phyloP scores from a whole-genome alignment of 2,888 invertebrate genomes.

The Drosophila lutescens region DNA sequence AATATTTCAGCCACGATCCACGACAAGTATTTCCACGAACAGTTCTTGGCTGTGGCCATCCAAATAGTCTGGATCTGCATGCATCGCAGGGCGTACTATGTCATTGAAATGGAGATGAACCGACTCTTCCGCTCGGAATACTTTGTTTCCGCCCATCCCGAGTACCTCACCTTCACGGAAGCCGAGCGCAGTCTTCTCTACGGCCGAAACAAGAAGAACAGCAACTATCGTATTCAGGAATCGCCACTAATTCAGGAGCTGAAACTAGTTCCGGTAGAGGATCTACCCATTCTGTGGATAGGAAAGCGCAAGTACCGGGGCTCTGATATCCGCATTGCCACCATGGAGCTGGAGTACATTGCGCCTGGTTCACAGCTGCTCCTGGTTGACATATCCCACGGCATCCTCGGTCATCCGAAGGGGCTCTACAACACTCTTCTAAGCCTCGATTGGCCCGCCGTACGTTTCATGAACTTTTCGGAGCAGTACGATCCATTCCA shows the following conservation, averaged over 20 bases:
- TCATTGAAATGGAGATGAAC: constrained; percentile 82
- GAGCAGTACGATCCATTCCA: constrained; percentile 80
- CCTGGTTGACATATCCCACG: constrained; percentile 80
- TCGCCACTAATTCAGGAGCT: constrained; percentile 82
- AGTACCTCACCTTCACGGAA: constrained; percentile 61
- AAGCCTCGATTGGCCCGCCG: constrained; percentile 71
- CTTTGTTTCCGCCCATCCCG: constrained; percentile 67
- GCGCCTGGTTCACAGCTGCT: constrained; percentile 79
- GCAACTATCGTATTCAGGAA: constrained; percentile 80
- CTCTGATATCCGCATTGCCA: constrained; percentile 75
- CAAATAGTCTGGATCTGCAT: constrained; percentile 82
- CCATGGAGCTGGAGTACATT: constrained; percentile 82
- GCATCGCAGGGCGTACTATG: constrained; percentile 78
- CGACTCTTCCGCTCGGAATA: constrained; percentile 83
- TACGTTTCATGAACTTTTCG: constrained; percentile 69
- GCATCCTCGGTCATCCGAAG: constrained; percentile 82
- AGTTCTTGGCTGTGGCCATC: constrained; percentile 77
- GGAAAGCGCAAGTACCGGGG: constrained; percentile 82
- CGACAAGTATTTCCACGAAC: constrained; percentile 79
- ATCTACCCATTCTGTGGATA: constrained; percentile 82
- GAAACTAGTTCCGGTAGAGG: constrained; percentile 54
- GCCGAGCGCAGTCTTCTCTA: constrained; percentile 77
- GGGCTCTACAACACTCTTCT: constrained; percentile 79
- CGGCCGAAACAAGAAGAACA: constrained; percentile 74
- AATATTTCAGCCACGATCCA: constrained; percentile 73